These are phyloP conservation scores for Cichladusa arquata DNA, from an alignment of 2,113 vertebrate genomes.

Conservation along the genomic window DNA sequence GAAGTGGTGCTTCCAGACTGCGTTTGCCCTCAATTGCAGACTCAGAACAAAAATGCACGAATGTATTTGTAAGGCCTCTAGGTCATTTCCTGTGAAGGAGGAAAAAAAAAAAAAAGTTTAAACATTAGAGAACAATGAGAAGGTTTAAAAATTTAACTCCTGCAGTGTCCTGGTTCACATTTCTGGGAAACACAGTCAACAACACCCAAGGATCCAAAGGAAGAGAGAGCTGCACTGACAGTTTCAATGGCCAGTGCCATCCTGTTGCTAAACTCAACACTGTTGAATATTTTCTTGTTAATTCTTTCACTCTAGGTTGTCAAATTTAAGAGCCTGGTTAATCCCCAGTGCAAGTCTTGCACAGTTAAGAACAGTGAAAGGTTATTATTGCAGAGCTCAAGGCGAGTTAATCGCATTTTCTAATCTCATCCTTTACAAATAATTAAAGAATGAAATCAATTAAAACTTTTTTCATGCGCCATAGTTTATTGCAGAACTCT, in stretches of 20 bases:
- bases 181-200: not conserved
- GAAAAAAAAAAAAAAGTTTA: not conserved
- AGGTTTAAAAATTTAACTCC: conserved; percentile 53
- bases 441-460: not conserved
- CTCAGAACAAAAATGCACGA: conserved; percentile 84
- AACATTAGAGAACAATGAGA: conserved; percentile 60
- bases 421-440: not conserved
- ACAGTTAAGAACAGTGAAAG: not conserved
- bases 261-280: not conserved
- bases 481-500: not conserved
- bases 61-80: conserved; percentile 94
- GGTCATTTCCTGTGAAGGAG: conserved; percentile 89
- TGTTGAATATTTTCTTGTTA: not conserved
- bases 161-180: not conserved
- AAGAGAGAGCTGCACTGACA: not conserved
- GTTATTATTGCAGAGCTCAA: not conserved
- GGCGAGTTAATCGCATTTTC: not conserved
- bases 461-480: not conserved
- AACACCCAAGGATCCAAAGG: not conserved
- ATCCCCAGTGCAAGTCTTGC: not conserved
- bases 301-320: not conserved
- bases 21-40: conserved; percentile 73
- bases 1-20: conserved; percentile 84
- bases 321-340: not conserved
- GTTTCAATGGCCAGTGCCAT: not conserved